Evolutionary conservation across 2,113 vertebrate species (phyloP).

Genomic region (Mastomys natalensis): DNA sequence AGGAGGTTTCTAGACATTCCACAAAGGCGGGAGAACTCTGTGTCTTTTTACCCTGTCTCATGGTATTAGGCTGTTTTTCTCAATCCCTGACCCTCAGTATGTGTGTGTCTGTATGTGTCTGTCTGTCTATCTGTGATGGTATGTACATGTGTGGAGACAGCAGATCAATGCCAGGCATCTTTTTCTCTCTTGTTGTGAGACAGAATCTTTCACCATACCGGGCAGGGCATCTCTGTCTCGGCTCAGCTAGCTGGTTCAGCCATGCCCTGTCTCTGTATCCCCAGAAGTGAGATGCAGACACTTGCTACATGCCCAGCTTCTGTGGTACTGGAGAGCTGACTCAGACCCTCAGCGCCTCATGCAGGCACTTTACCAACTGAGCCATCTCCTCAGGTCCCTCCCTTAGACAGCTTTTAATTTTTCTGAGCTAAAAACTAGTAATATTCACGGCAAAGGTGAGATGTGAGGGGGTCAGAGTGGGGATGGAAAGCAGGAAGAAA

Average conservation of each 20-base stretch:
- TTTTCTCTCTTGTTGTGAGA: background rate
- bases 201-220: background rate
- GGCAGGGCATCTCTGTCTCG: background rate
- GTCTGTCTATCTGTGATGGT: background rate
- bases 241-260: background rate
- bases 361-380: background rate
- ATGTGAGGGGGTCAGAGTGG: too few species aligned
- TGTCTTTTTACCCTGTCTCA: background rate
- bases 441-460: background rate
- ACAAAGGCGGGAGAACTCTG: accelerated
- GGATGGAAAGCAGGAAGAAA: background rate
- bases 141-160: background rate
- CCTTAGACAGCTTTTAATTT: background rate
- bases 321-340: background rate
- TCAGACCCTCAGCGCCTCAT: too few species aligned
- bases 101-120: background rate
- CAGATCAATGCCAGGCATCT: background rate
- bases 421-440: background rate
- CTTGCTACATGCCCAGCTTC: background rate
- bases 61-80: background rate
- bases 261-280: background rate
- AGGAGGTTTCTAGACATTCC: background rate
- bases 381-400: background rate
- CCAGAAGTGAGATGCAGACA: background rate
- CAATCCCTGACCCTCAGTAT: background rate